phyloP scores from a whole-genome alignment of 35 echinoderm and acorn worm genomes.

The Heliocidaris tuberculata region DNA sequence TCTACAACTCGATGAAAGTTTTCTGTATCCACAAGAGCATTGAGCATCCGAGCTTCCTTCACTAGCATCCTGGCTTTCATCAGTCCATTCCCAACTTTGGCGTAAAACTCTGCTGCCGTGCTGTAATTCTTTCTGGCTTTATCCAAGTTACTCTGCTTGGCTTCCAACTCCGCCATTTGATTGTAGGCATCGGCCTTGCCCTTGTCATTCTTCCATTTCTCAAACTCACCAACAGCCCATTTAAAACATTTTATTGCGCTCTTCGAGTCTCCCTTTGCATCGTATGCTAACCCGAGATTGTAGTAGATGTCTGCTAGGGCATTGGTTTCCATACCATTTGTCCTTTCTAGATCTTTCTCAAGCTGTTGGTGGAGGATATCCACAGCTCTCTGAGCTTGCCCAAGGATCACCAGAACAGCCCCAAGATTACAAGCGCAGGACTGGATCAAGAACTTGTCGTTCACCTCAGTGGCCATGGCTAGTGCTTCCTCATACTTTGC shows the following conservation, averaged over 20 bases:
- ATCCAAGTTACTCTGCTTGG: slow-evolving; percentile 13
- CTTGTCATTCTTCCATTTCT: slow-evolving; percentile 38
- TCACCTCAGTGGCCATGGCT: slow-evolving; percentile 16
- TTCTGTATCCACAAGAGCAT: not conserved
- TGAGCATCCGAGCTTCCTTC: slow-evolving; percentile 34
- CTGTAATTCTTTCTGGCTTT: slow-evolving; percentile 19
- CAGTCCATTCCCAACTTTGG: slow-evolving; percentile 1
- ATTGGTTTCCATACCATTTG: slow-evolving; percentile 33
- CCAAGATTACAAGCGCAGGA: slow-evolving; percentile 44
- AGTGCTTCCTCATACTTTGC: slow-evolving; percentile 2
- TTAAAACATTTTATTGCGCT: slow-evolving; percentile 35
- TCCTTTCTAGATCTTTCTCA: slow-evolving; percentile 8
- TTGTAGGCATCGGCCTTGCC: slow-evolving; percentile 27
- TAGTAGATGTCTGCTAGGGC: slow-evolving; percentile 44
- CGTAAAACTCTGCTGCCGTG: slow-evolving; percentile 22
- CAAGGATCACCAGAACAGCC: slow-evolving; percentile 29
- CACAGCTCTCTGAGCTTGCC: slow-evolving; percentile 13
- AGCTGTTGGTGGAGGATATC: slow-evolving; percentile 24
- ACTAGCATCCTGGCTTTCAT: slow-evolving; percentile 43
- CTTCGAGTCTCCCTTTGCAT: slow-evolving; percentile 23
- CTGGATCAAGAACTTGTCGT: slow-evolving; percentile 41
- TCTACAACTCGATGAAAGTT: not conserved
- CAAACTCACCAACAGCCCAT: slow-evolving; percentile 36
- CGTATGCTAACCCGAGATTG: slow-evolving; percentile 44
- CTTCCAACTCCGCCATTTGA: slow-evolving; percentile 23